A percentile compares a stretch with the other conserved stretches of the same genome.
These are phyloP conservation scores for Drosophila incognita DNA, from an alignment of 2,888 invertebrate species.

Conservation along the genomic window DNA sequence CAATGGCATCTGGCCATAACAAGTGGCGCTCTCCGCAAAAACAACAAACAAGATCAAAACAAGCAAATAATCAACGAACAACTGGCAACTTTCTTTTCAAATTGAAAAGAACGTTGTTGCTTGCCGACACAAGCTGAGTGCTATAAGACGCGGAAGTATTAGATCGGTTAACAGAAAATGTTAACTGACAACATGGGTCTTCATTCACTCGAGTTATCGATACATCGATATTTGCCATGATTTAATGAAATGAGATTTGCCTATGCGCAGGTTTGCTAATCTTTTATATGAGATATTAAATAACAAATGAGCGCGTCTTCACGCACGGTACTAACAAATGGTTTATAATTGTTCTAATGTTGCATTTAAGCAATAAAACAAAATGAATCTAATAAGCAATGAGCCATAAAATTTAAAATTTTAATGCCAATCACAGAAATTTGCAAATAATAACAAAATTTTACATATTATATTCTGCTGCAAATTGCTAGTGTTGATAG, in stretches of 20 bases:
- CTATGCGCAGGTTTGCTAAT: not conserved
- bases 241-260: not conserved
- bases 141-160: not conserved
- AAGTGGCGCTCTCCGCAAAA: slow-evolving; percentile 64
- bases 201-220: too few species aligned
- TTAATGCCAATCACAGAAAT: not conserved
- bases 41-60: slow-evolving; percentile 31
- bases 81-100: slow-evolving; percentile 34
- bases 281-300: not conserved
- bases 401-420: not conserved
- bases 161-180: slow-evolving; percentile 9
- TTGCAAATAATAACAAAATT: not conserved
- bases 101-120: slow-evolving; percentile 4
- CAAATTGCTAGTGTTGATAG: not conserved
- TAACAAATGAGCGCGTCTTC: not conserved
- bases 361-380: not conserved
- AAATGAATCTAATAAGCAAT: not conserved
- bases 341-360: not conserved
- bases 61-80: slow-evolving; percentile 18
- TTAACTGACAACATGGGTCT: not conserved
- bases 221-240: not conserved
- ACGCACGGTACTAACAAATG: not conserved
- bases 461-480: too few species aligned
- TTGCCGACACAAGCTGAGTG: slow-evolving; percentile 26
- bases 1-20: slow-evolving; percentile 35